phyloP scores from a whole-genome alignment of 2,888 invertebrate genomes.

The Ormyrus labotus region DNA sequence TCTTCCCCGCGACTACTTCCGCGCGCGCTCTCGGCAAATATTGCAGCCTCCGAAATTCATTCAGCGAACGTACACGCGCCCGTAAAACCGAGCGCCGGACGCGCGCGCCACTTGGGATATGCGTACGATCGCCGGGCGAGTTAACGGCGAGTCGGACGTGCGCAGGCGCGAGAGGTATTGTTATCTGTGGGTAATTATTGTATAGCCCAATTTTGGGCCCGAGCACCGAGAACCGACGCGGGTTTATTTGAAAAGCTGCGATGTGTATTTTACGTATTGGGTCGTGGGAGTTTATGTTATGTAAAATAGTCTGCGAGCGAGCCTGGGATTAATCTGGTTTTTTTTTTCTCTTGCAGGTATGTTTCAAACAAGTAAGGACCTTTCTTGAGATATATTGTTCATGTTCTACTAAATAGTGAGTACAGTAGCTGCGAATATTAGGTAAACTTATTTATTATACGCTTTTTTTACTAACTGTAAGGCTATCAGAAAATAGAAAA shows the following conservation, averaged over 20 bases:
- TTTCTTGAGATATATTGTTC: conserved; percentile 1
- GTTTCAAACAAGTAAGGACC: conserved; percentile 6
- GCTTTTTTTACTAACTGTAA: no score
- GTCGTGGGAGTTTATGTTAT: no score
- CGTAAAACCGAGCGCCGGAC: not conserved
- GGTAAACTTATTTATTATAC: no score
- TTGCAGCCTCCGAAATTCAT: not conserved
- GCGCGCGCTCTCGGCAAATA: not conserved
- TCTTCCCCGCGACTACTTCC: not conserved
- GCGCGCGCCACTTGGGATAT: not conserved
- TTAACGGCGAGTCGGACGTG: not conserved
- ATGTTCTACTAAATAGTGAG: conserved; percentile 27
- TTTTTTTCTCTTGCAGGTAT: conserved; percentile 32
- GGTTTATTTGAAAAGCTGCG: no score
- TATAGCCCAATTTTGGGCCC: no score
- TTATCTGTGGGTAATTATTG: no score
- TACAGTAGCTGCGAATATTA: not conserved
- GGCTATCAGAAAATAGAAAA: no score
- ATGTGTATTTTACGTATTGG: no score
- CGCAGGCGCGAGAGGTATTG: no score
- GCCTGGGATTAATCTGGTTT: not conserved
- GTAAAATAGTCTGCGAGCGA: no score
- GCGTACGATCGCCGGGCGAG: not conserved
- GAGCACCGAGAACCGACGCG: no score
- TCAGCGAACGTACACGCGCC: no score